Base-by-base conservation (phyloP, 2,113 vertebrate genomes). In the Sinocyclocheilus rhinocerous region DNA sequence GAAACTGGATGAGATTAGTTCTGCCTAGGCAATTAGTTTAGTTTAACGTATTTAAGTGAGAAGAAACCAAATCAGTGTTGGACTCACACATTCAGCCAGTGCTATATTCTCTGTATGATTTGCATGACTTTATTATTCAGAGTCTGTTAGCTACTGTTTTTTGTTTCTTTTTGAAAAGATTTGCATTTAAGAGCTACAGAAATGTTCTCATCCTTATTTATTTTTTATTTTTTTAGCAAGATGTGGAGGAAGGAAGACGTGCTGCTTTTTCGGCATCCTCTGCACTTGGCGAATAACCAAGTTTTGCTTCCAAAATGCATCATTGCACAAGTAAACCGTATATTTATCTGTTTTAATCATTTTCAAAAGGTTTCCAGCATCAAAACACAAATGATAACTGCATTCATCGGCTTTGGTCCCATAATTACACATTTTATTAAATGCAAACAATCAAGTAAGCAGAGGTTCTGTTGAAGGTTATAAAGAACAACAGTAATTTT, bases 401-500 rank as follows among this genome's bases (percentile, higher is more conserved):
- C 55, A 79, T 45, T 15, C 15, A 65, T 81, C 59, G 16, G 13
- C 42, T 92, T 94, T 95, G 92, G 92, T 95, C 94, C 95, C 94
- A 94, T 91, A 93, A 95, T 91, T 92, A 92, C 84, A 91, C 3
- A 24, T 89, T 97, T 96, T 97, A 95, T 95, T 94, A 86, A 89
- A 93, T 95, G 94, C 95, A 95, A 93, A 93, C 88, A 48, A 12
- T 48, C 39, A 42, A 8, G 42, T 85, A 83, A 89, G 87, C 87
- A 92, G 76, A 50, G 70, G 57, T 75, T 70, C 55, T 20, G 3
- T 88, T 67, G 10, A 80, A 88, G 52, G 55, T 20, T 50, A 78
- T 50, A 67, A 69, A 36, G 57, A 69, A 83, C 63, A 75, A 81
- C 78, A 86, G 65, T 75, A 87, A 61, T 26, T 82, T 48, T 48